Evolutionary conservation across 2,797 vertebrate genomes (phyloP).

Genomic region (Periparus ater): DNA sequence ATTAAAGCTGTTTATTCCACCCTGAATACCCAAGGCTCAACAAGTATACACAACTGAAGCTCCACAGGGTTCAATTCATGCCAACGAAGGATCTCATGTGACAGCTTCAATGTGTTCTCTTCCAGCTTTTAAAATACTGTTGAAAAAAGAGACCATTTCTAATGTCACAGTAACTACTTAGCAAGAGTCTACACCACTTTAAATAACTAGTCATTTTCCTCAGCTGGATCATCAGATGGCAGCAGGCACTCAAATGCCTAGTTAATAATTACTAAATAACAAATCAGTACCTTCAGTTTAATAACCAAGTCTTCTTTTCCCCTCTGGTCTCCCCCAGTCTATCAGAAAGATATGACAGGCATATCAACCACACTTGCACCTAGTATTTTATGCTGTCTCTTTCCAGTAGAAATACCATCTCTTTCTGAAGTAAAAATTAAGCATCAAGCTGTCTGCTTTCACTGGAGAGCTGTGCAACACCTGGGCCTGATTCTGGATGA

Average conservation of each 20-base stretch:
- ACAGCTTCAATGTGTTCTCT: background rate
- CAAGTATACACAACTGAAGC: constrained; percentile 26
- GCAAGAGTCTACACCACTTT: background rate
- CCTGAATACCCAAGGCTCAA: constrained; percentile 24
- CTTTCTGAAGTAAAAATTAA: constrained; percentile 9
- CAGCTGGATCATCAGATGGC: background rate
- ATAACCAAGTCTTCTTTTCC: constrained; percentile 36
- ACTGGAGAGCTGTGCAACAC: background rate
- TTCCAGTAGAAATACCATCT: background rate
- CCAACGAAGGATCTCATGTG: background rate
- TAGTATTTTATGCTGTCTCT: background rate
- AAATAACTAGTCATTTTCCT: background rate
- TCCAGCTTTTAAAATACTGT: background rate
- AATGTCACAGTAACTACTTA: background rate
- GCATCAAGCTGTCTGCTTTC: background rate
- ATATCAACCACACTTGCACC: background rate
- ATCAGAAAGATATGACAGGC: constrained; percentile 13
- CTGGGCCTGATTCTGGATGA: background rate
- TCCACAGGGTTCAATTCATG: constrained; percentile 30
- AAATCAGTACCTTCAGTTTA: constrained; percentile 28
- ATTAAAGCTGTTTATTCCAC: constrained; percentile 37
- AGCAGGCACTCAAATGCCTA: background rate
- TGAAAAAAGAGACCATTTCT: background rate
- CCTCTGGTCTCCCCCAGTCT: background rate
- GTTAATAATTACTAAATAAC: constrained; percentile 64